Base-by-base conservation (phyloP, 2,113 vertebrate genomes). In the Sphaerodactylus townsendi region DNA sequence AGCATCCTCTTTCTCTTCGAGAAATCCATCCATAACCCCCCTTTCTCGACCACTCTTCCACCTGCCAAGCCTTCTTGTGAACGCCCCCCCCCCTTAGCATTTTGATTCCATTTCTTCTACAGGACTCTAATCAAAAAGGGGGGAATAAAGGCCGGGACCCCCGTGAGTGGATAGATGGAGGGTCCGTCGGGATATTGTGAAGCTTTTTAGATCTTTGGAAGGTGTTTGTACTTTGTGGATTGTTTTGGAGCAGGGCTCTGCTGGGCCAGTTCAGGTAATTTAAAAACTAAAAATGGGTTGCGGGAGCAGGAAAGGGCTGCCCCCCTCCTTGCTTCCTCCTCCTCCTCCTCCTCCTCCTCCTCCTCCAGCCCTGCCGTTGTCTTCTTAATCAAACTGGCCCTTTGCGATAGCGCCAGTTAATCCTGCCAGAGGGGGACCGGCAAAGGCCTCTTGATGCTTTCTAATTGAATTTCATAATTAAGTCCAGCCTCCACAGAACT, bases 401-500 rank as follows among this genome's bases (percentile, higher is more conserved):
- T 79, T 79, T 79, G 76, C 44, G 53, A 79, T 48, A 79, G 50
- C 25, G 30, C 76, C 41, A 70, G 66, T 72, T 79, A 72, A 72
- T 85, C 76, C 68, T 64, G 53, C 76, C 76, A 72, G 83, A 79
- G 83, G 83, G 83, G 72, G 30, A 79, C 68, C 69, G 62, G 77
- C 76, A 79, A 72, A 48, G 68, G 68, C 44, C 71, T 64, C 76
- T 85, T 85, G 76, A 79, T 44, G 41, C 76, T 79, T 64, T 72
- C 53, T 84, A 84, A 85, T 79, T 85, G 68, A 72, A 85, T 85
- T 85, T 85, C 83, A 85, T 85, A 85, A 85, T 85, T 64, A 72
- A 85, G 83, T 11, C 83, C 15, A n/a, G 68, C 68, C 76, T 79
- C 68, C 44, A 23, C 83, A 79, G 41, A 79, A 64, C 3, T 1